A percentile compares a stretch with the other conserved stretches of the same genome.
These are phyloP conservation scores for Myiagra hebetior DNA, from an alignment of 2,113 vertebrate genomes.

Conservation along the genomic window DNA sequence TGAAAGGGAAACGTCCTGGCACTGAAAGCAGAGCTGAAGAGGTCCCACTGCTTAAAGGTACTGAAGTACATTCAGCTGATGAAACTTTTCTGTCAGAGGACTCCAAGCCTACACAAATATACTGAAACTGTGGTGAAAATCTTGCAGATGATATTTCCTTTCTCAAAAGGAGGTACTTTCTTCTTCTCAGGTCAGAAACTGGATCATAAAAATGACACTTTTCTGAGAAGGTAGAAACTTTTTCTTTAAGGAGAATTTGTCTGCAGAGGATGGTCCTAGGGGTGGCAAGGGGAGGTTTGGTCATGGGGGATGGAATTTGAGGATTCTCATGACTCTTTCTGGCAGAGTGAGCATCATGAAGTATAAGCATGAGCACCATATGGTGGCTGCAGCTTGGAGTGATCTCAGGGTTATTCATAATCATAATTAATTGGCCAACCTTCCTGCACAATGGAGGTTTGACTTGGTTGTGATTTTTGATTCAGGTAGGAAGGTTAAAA, in stretches of 20 bases:
- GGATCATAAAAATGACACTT: neutral
- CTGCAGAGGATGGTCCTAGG: neutral
- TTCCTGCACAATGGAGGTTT: neutral
- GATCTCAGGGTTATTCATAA: neutral
- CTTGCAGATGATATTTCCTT: neutral
- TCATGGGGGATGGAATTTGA: neutral
- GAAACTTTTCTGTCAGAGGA: neutral
- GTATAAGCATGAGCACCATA: neutral
- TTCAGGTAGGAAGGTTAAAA: neutral
- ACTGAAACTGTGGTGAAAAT: neutral
- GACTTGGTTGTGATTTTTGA: neutral
- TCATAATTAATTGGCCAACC: neutral
- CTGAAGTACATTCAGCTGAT: neutral
- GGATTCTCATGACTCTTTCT: neutral
- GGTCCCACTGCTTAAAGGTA: neutral
- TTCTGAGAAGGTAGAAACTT: neutral
- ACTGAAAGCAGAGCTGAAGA: neutral
- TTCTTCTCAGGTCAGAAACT: neutral
- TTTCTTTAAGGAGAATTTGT: neutral
- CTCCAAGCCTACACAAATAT: no score
- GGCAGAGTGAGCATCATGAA: accelerated
- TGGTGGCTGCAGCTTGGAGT: neutral
- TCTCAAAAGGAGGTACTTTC: neutral
- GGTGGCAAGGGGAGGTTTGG: neutral
- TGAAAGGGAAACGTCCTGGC: neutral